phyloP scores from a whole-genome alignment of 1,140 invertebrate genomes.

The Lepidurus apus region DNA sequence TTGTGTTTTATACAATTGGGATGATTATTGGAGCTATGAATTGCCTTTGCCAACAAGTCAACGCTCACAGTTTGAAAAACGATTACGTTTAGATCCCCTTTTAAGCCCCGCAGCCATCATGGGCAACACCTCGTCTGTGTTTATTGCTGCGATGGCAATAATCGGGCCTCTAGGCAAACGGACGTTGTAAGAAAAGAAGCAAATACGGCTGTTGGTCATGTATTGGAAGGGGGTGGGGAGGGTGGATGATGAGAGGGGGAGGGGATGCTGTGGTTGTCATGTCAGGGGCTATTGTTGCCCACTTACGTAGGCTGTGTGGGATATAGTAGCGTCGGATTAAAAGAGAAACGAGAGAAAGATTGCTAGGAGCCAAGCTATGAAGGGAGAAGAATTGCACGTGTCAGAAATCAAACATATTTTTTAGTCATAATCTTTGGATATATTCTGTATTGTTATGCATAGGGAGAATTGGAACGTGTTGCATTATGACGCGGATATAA shows the following conservation, averaged over 20 bases:
- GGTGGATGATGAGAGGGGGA: neutral
- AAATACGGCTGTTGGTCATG: constrained; percentile 7
- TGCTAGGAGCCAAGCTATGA: too few relatives aligned
- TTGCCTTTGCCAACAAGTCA: too few relatives aligned
- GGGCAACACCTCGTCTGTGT: neutral
- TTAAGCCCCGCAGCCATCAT: neutral
- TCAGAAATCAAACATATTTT: neutral
- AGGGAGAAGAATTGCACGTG: constrained; percentile 21
- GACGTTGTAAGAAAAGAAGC: neutral
- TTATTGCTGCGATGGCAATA: constrained; percentile 14
- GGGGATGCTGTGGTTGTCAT: constrained; percentile 20
- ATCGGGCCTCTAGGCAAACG: neutral
- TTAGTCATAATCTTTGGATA: too few relatives aligned
- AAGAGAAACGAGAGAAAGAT: neutral
- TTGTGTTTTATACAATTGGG: too few relatives aligned
- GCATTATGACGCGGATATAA: too few relatives aligned
- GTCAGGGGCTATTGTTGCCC: neutral
- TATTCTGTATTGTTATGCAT: too few relatives aligned
- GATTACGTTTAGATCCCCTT: too few relatives aligned
- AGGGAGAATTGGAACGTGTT: too few relatives aligned
- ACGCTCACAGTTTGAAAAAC: too few relatives aligned
- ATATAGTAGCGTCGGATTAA: neutral
- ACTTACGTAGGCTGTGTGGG: neutral
- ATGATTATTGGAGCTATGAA: too few relatives aligned
- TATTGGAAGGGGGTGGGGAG: neutral